Conservation (phyloP, 2,888 invertebrate genomes). For the Cryptocheilus praepositus region DNA sequence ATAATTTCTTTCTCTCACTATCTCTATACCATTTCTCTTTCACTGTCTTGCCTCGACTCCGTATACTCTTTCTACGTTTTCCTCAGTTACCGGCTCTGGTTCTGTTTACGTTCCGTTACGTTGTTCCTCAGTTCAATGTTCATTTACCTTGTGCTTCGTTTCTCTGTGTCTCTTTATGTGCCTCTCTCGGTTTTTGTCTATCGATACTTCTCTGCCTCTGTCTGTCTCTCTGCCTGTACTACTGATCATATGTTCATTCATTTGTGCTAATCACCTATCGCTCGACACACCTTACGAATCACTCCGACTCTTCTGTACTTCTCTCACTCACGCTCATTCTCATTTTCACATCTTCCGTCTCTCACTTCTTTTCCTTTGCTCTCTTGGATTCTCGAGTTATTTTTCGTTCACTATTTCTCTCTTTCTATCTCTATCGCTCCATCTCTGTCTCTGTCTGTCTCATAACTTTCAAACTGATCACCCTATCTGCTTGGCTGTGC, state of each 20-base stretch:
- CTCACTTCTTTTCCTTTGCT: constrained; percentile 20
- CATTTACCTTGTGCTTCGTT: background rate
- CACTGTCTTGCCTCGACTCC: constrained; percentile 36
- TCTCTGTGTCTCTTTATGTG: constrained; percentile 2
- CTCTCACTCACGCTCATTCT: constrained; percentile 14
- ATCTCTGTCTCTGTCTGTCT: constrained; percentile 17
- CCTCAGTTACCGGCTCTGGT: background rate
- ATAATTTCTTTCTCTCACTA: constrained; percentile 24
- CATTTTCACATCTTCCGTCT: too few species aligned
- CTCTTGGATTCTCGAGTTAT: constrained; percentile 12
- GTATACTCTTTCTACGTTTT: constrained; percentile 17
- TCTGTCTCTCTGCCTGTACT: constrained; percentile 29
- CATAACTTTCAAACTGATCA: constrained; percentile 21
- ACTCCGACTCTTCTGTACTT: constrained; percentile 31
- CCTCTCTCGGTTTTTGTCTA: constrained; percentile 5
- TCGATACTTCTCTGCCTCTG: constrained; percentile 23
- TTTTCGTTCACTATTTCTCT: constrained; percentile 21
- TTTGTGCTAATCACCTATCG: constrained; percentile 54
- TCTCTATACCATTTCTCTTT: constrained; percentile 28
- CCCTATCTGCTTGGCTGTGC: constrained; percentile 63
- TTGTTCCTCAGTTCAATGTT: background rate
- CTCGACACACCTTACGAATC: constrained; percentile 55
- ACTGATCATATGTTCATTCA: constrained; percentile 58
- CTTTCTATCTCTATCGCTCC: constrained; percentile 17
- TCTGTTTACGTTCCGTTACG: background rate